These are phyloP conservation scores for Halcyon chelicuti DNA, from an alignment of 2,797 vertebrate species.

Conservation along the genomic window DNA sequence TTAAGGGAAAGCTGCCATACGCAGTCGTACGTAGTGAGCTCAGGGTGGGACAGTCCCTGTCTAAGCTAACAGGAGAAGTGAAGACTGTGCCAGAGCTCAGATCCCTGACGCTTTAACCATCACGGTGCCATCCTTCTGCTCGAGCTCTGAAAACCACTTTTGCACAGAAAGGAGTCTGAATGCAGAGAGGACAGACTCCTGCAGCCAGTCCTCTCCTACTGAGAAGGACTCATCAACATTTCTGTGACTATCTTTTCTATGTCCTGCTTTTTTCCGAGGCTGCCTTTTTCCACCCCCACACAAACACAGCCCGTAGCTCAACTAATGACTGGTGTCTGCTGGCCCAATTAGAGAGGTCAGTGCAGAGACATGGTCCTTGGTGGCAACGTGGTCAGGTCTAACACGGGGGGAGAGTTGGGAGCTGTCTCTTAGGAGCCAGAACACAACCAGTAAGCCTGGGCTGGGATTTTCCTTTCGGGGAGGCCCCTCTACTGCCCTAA, in stretches of 20 bases:
- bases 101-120: background rate
- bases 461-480: background rate
- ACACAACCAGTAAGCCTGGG: background rate
- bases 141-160: background rate
- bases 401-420: background rate
- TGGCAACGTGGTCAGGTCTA: rapidly evolving
- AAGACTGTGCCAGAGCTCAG: background rate
- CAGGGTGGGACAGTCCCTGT: background rate
- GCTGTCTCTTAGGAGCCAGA: background rate
- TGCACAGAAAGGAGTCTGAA: background rate
- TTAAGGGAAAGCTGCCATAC: background rate
- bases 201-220: too few relatives aligned
- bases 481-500: background rate
- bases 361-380: background rate
- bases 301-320: background rate
- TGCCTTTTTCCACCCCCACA: background rate
- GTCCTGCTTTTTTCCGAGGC: background rate
- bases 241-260: background rate
- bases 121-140: background rate
- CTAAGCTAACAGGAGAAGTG: background rate
- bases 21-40: background rate
- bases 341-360: background rate
- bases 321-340: background rate
- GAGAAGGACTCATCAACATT: background rate
- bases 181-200: background rate